phyloP scores from a whole-genome alignment of 2,888 invertebrate genomes.

The Cylloceria caligata region DNA sequence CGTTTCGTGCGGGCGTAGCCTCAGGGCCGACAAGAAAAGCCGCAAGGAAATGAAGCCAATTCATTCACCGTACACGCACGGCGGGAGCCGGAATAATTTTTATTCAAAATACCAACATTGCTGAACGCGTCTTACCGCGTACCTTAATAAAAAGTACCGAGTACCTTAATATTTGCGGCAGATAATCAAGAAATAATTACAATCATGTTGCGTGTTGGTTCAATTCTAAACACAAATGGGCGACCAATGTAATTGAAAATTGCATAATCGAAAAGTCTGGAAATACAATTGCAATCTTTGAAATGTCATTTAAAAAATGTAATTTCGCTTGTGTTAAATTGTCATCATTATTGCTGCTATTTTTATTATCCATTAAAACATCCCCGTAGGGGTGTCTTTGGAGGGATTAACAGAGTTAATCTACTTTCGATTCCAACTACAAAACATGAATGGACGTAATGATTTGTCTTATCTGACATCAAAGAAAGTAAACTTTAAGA shows the following conservation, averaged over 20 bases:
- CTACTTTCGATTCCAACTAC: too few relatives aligned
- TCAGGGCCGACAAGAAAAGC: conserved; percentile 27
- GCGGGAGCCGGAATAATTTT: neutral
- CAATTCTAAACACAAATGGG: neutral
- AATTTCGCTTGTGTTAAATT: neutral
- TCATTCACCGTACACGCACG: conserved; percentile 6
- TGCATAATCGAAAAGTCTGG: neutral
- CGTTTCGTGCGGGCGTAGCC: conserved; percentile 34
- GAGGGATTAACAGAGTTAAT: too few relatives aligned
- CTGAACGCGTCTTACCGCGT: neutral
- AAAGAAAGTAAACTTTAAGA: too few relatives aligned
- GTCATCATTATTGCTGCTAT: neutral
- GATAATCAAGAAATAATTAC: neutral
- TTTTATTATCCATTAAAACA: neutral
- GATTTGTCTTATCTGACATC: too few relatives aligned
- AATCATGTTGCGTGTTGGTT: neutral
- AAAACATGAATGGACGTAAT: too few relatives aligned
- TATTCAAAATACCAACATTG: neutral
- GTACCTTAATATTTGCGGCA: neutral
- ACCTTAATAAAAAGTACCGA: neutral
- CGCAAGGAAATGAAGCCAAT: conserved; percentile 19
- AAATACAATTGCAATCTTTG: neutral
- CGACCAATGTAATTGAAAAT: neutral
- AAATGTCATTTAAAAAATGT: neutral
- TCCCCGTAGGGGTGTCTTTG: too few relatives aligned